Conservation (phyloP, 2,797 vertebrate genomes). For the Picus viridis region DNA sequence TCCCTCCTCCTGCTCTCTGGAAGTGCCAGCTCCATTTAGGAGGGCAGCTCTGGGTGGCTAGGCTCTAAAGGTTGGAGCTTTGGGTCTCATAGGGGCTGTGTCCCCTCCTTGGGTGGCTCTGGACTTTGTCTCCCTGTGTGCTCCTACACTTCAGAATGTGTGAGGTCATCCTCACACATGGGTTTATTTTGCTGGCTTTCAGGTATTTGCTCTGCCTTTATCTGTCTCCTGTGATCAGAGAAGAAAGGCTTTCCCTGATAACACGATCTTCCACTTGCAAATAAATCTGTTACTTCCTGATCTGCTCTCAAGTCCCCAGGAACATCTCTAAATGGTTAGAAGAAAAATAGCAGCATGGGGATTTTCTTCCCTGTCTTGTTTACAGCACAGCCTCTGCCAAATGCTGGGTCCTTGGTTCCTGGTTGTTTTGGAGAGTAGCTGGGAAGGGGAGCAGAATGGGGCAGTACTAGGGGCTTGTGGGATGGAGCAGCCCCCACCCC, state of each 20-base stretch:
- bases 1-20: not conserved
- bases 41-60: too few relatives aligned
- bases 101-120: not conserved
- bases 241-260: not conserved
- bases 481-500: not conserved
- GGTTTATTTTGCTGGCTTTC: not conserved
- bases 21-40: not conserved
- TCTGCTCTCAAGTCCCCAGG: not conserved
- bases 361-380: not conserved
- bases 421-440: not conserved
- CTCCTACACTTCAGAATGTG: rapidly evolving
- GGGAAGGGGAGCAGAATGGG: not conserved
- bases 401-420: not conserved
- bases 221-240: not conserved
- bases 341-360: not conserved
- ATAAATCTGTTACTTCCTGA: not conserved
- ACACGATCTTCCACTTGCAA: not conserved
- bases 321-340: not conserved
- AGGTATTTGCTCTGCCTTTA: not conserved
- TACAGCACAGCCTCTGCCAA: not conserved
- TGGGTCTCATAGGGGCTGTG: rapidly evolving
- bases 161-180: not conserved
- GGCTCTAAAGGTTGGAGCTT: rapidly evolving
- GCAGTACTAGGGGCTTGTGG: not conserved
- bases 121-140: rapidly evolving